Base-by-base conservation (phyloP, 2,797 vertebrate genomes). In the Holocentrus rufus region DNA sequence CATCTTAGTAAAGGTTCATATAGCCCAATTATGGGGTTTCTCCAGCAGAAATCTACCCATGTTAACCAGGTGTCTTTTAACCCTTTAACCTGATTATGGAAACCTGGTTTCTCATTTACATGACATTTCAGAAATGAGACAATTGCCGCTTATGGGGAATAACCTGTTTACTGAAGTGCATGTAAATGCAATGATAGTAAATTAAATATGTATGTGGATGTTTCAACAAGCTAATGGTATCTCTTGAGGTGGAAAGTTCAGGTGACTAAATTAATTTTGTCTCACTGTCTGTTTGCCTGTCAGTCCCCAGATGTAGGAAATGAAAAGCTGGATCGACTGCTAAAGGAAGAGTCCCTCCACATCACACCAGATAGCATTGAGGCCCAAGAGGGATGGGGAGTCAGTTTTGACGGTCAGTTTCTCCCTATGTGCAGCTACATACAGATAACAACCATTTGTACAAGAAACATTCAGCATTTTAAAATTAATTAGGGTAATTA, bases 341-440 rank as follows among this genome's bases (percentile, higher is more conserved):
- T 92, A 17, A 95, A 95, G 81, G 89, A 91, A 49, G 93, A 94
- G 83, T 58, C 62, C 17, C 76, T 89, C 53, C 85, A 73, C 59
- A 76, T 77, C 60, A 78, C 73, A 0, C 52, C 87, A 17, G 76
- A 85, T 67, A 69, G 74, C 1, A 65, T 67, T 64, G 85, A 90
- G 50, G 71, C 86, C 3, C 85, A 86, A 30, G 83, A 89, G 9
- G 82, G 78, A 71, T 94, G 93, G 93, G 80, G 61, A n/a, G 55
- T 89, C 44, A 76, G 20, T 62, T 67, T 90, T 65, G 90, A 91
- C 65, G 93, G 94, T 95, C 57, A 80, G 79, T 74, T 55, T 87
- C 14, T 31, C 63, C 10, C 68, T 47, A 2, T 56, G 18, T 25
- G 4, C 15, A 52, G 13, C 39, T 44, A n/a, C 2, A 50, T 68